Evolutionary conservation across 2,797 vertebrate species (phyloP).

Genomic region (Brachyrhaphis roseni): DNA sequence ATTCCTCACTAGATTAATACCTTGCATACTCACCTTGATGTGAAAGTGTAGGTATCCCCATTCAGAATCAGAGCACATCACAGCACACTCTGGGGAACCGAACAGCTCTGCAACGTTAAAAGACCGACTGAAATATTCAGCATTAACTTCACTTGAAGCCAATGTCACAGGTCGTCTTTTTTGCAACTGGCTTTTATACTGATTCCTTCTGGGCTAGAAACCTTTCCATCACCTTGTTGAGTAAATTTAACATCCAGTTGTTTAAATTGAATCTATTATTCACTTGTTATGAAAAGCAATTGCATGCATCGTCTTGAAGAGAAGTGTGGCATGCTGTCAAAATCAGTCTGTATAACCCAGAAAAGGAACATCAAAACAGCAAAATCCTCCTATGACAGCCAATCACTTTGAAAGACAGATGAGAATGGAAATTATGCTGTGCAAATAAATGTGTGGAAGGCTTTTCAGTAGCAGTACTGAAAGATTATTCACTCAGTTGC

Average conservation of each 20-base stretch:
- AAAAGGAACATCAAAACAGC: slow-evolving; percentile 60
- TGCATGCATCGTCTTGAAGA: slow-evolving; percentile 46
- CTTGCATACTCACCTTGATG: slow-evolving; percentile 69
- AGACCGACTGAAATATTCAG: slow-evolving; percentile 64
- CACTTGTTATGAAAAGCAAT: slow-evolving; percentile 67
- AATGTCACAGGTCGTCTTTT: slow-evolving; percentile 56
- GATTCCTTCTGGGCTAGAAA: slow-evolving; percentile 57
- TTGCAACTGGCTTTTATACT: slow-evolving; percentile 46
- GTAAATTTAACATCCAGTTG: slow-evolving; percentile 58
- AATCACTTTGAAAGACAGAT: slow-evolving; percentile 54
- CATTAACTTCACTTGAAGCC: slow-evolving; percentile 70
- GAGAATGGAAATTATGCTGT: slow-evolving; percentile 30
- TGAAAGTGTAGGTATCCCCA: slow-evolving; percentile 58
- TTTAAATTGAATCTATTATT: slow-evolving; percentile 66
- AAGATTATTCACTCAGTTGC: slow-evolving; percentile 14
- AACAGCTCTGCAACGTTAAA: slow-evolving; percentile 38
- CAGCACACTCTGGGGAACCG: slow-evolving; percentile 47
- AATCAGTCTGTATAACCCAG: slow-evolving; percentile 49
- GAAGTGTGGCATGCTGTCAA: slow-evolving; percentile 30
- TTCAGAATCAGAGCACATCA: slow-evolving; percentile 72
- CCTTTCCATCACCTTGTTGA: slow-evolving; percentile 56
- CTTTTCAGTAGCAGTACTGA: slow-evolving; percentile 21
- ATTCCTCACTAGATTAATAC: slow-evolving; percentile 72
- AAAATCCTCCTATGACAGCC: slow-evolving; percentile 50
- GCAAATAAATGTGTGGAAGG: slow-evolving; percentile 23